These are phyloP conservation scores for Danionella dracula DNA, from an alignment of 2,797 vertebrate genomes.

Conservation along the genomic window DNA sequence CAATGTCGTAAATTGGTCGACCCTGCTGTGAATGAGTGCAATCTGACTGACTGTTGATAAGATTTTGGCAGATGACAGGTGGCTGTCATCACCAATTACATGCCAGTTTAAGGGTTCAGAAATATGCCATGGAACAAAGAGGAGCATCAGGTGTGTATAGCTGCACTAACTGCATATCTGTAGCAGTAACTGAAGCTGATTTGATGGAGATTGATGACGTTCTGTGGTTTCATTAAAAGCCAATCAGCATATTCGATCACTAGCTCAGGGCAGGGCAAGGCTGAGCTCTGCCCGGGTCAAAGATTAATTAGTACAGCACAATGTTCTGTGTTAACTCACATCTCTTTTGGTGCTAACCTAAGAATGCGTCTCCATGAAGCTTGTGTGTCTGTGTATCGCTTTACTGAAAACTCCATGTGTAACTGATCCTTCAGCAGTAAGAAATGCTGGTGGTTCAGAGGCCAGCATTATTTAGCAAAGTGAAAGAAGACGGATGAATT, in stretches of 20 bases:
- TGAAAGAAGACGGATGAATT: slow-evolving; percentile 35
- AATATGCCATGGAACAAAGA: slow-evolving; percentile 15
- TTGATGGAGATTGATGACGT: slow-evolving; percentile 35
- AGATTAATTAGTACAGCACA: slow-evolving; percentile 30
- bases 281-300: slow-evolving; percentile 27
- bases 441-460: slow-evolving; percentile 25
- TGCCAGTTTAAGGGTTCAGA: slow-evolving; percentile 30
- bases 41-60: slow-evolving; percentile 36
- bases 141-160: slow-evolving; percentile 15
- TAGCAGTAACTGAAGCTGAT: slow-evolving; percentile 28
- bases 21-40: slow-evolving; percentile 30
- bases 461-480: slow-evolving; percentile 32
- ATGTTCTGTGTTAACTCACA: slow-evolving; percentile 24
- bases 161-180: slow-evolving; percentile 6
- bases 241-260: slow-evolving; percentile 38
- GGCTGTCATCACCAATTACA: slow-evolving; percentile 38
- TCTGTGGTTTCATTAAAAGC: slow-evolving; percentile 42
- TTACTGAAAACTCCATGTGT: slow-evolving; percentile 16
- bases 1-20: slow-evolving; percentile 20
- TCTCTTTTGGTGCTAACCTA: no score
- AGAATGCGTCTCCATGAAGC: no score
- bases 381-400: no score
- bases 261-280: neutral
- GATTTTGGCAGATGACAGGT: slow-evolving; percentile 32
- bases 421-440: slow-evolving; percentile 28